Base-by-base conservation (phyloP, 2,113 vertebrate species). In the Thunnus maccoyii region DNA sequence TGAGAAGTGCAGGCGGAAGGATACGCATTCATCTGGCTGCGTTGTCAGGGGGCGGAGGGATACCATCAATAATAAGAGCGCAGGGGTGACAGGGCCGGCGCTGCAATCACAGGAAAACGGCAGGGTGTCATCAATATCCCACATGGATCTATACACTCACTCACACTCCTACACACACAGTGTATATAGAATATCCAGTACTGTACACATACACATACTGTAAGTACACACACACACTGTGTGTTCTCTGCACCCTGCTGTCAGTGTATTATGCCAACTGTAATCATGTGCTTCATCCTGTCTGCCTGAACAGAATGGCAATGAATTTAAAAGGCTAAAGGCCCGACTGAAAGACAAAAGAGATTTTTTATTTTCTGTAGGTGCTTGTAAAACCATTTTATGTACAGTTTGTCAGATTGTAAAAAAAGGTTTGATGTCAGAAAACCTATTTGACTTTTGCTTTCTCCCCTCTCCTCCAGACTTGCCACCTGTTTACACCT, bases 401-500 rank as follows among this genome's bases (percentile, higher is more conserved):
- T n/a, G 22, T n/a, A 22, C n/a, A 14, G 2, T 51, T 16, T 25
- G 3, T 55, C 17, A 13, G 17, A 44, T 17, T 84, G 12, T 27
- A 52, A 64, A 36, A 72, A 32, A 32, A n/a, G 22, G 50, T 72
- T 84, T 78, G 18, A 72, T 69, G 25, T 72, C 16, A 48, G 13
- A 62, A 9, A 8, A 61, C 61, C 46, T 52, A 57, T 72, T 56
- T 68, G 55, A 86, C 51, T 3, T 46, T 66, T 62, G 10, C 20
- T 25, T 77, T 76, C 16, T 57, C 36, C 2, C 71, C 44, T 86
- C 61, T 76, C 48, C 56, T 51, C 51, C 91, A 99, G 98, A 97
- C 82, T 91, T 98, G 62, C 97, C 96, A 78, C 96, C 97, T 5
- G 94, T 96, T 54, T 97, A 96, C 79, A 85, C 91, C 70, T 97